These are phyloP conservation scores for Ophioninae sp. DNA, from an alignment of 2,888 invertebrate genomes.

Conservation along the genomic window DNA sequence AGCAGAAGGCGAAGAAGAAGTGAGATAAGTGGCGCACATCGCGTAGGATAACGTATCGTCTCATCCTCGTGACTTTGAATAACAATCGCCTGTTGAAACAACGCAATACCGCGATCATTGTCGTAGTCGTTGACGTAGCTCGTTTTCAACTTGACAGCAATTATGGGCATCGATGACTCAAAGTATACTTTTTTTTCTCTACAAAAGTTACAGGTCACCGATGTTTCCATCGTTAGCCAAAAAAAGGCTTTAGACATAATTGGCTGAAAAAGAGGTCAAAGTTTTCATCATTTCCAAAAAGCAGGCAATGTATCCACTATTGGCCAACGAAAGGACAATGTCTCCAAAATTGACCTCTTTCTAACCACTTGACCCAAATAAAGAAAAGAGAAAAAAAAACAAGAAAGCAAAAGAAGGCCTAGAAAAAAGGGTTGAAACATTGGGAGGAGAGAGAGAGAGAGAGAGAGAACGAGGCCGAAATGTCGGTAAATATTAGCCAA, in stretches of 20 bases:
- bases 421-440: neutral
- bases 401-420: neutral
- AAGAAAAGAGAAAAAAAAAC: neutral
- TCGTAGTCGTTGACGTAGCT: slow-evolving; percentile 12
- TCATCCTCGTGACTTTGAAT: slow-evolving; percentile 60
- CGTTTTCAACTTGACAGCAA: slow-evolving; percentile 27
- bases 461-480: neutral
- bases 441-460: neutral
- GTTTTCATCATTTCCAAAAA: no score
- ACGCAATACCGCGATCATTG: slow-evolving; percentile 36
- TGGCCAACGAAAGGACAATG: neutral
- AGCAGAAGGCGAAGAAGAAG: slow-evolving; percentile 26
- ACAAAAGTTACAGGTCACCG: neutral
- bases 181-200: neutral
- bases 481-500: slow-evolving; percentile 36
- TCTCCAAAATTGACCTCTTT: neutral
- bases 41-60: slow-evolving; percentile 52
- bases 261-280: no score
- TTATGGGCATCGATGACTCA: neutral
- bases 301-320: neutral
- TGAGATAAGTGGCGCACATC: slow-evolving; percentile 51
- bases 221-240: neutral
- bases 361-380: neutral
- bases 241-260: no score
- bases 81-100: slow-evolving; percentile 57